Evolutionary conservation across 2,113 vertebrate genomes (phyloP).

Genomic region (Ctenomys sociabilis): DNA sequence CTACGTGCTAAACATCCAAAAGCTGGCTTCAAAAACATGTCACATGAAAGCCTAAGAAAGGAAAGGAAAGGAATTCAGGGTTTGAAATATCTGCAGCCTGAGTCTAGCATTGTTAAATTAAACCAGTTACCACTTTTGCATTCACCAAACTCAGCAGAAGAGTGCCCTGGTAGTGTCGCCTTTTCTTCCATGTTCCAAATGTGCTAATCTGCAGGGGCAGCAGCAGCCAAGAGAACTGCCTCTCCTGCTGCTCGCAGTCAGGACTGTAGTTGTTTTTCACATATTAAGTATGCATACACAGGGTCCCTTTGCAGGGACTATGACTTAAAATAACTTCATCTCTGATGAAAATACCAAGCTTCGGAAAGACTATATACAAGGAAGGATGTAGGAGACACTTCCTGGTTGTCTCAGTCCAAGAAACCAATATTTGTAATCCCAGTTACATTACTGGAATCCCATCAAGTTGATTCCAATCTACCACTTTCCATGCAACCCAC

Average conservation of each 20-base stretch:
- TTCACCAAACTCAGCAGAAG: background rate
- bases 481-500: no score
- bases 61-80: no score
- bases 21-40: background rate
- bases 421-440: no score
- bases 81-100: background rate
- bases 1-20: constrained; percentile 5
- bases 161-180: background rate
- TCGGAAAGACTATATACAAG: background rate
- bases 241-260: background rate
- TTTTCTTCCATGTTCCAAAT: background rate
- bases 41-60: background rate
- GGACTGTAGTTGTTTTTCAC: background rate
- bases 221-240: background rate
- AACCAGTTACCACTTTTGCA: background rate
- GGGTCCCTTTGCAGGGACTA: background rate
- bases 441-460: no score
- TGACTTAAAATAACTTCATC: constrained; percentile 30
- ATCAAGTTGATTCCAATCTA: no score
- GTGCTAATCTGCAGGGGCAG: background rate
- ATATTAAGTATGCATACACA: background rate
- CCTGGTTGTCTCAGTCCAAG: no score
- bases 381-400: no score
- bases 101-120: background rate
- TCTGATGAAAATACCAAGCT: background rate